Base-by-base conservation (phyloP, 2,797 vertebrate species). In the Scleropages formosus region DNA sequence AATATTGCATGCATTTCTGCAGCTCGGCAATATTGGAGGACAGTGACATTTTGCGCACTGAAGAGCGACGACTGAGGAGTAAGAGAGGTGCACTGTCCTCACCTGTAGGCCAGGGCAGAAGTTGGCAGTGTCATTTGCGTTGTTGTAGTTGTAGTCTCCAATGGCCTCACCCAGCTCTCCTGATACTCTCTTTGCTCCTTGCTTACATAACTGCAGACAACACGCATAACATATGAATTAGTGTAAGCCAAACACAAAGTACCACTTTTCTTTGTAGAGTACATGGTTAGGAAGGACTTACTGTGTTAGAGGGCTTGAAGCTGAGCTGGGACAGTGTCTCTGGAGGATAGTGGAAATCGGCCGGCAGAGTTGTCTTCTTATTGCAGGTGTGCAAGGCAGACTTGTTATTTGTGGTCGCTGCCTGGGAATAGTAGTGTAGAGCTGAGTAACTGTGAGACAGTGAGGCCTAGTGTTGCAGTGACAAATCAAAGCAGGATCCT, bases 31-130 rank as follows among this genome's bases (percentile, higher is more conserved):
- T 12, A 16, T 7, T 10, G 65, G 31, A 6, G 18, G 47, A 56
- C 27, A 44, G 64, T 26, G 26, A 16, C 58, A 39, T 3, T 8
- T 16, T 27, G 58, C 26, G 44, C 47, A 9, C 16, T 53, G 18
- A 24, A 59, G 53, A 46, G 11, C 22, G 20, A 15, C 1, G 6
- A 24, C 66, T 51, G 26, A 0, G 16, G 10, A 22, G 1, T 24
- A 24, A 13, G 46, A 62, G 74, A 15, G 44, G 10, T 4, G 63
- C 12, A 16, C 8, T 65, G 44, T 27, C 67, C 81, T 81, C 62
- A 97, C 97, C 95, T 94, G 86, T n/a, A 92, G 78, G 0, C 90
- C 94, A 0, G 97, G 97, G 80, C 97, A 99, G 88, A 96, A 98
- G 88, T 97, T 94, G 78, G 92, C 89, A 0, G 92, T 96, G 79